Conservation (phyloP, 2,888 invertebrate genomes). For the Himalopsyche anomala region DNA sequence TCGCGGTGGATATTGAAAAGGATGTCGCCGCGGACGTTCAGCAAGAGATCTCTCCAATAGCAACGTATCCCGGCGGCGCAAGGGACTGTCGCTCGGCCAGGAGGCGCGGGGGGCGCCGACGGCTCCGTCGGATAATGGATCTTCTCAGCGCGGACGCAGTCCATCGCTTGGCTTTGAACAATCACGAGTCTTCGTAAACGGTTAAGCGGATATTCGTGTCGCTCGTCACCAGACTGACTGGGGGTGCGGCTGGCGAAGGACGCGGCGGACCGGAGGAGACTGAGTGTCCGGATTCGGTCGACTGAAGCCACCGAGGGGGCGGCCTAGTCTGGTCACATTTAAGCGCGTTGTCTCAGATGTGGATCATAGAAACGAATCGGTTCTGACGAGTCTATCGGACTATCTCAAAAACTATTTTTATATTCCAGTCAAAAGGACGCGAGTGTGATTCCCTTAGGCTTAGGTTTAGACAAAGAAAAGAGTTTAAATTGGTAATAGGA, state of each 20-base stretch:
- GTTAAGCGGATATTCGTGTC: neutral
- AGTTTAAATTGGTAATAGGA: too few relatives aligned
- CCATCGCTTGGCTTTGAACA: neutral
- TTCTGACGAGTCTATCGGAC: neutral
- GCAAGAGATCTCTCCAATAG: conserved; percentile 23
- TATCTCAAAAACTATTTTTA: too few relatives aligned
- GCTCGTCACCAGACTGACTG: neutral
- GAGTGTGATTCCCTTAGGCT: too few relatives aligned
- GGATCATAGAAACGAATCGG: neutral
- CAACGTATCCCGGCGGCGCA: neutral
- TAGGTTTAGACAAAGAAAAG: too few relatives aligned
- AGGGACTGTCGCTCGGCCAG: neutral
- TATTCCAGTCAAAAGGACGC: too few relatives aligned
- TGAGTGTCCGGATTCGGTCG: neutral
- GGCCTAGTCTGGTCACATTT: neutral
- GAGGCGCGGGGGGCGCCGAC: neutral
- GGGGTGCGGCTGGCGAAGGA: conserved; percentile 1
- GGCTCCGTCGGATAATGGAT: neutral
- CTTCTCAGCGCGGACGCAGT: conserved; percentile 11
- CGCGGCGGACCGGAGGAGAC: neutral
- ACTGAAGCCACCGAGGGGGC: neutral
- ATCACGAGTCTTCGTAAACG: neutral
- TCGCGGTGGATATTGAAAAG: too few relatives aligned
- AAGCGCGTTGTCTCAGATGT: too few relatives aligned
- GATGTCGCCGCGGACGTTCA: neutral